Evolutionary conservation across 2,797 vertebrate genomes (phyloP).

Genomic region (Hydrocynus forskahlii): DNA sequence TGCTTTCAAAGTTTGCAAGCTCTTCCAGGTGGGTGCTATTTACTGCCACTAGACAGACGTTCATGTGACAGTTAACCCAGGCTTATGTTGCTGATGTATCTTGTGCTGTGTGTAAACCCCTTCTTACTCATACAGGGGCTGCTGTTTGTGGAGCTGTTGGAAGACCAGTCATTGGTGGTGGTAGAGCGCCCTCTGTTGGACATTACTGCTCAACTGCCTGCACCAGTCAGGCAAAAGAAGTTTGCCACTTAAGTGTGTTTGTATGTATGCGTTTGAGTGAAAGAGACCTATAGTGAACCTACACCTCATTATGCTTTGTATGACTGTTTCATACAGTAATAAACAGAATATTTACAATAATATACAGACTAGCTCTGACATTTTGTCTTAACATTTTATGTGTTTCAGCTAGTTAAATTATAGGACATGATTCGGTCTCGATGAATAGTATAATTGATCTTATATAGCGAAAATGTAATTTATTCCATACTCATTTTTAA

Average conservation of each 20-base stretch:
- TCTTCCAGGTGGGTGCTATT: slow-evolving; percentile 82
- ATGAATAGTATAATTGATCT: no score
- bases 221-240: slow-evolving; percentile 90
- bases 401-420: neutral
- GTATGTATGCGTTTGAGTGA: neutral
- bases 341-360: slow-evolving; percentile 61
- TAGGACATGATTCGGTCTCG: neutral
- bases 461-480: no score
- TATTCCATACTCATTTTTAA: no score
- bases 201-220: slow-evolving; percentile 85
- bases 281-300: neutral
- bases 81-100: neutral
- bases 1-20: slow-evolving; percentile 93
- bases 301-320: slow-evolving; percentile 40
- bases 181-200: slow-evolving; percentile 90
- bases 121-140: slow-evolving; percentile 77
- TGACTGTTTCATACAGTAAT: slow-evolving; percentile 56
- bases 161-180: slow-evolving; percentile 86
- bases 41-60: neutral
- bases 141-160: slow-evolving; percentile 83
- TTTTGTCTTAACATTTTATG: neutral
- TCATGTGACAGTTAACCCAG: neutral
- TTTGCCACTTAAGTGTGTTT: slow-evolving; percentile 85
- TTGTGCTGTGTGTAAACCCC: neutral
- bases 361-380: neutral